A percentile compares a stretch with the other conserved stretches of the same genome.
Evolutionary conservation across 2,888 invertebrate species (phyloP).

Genomic region (Leptinotarsa rubiginosa): DNA sequence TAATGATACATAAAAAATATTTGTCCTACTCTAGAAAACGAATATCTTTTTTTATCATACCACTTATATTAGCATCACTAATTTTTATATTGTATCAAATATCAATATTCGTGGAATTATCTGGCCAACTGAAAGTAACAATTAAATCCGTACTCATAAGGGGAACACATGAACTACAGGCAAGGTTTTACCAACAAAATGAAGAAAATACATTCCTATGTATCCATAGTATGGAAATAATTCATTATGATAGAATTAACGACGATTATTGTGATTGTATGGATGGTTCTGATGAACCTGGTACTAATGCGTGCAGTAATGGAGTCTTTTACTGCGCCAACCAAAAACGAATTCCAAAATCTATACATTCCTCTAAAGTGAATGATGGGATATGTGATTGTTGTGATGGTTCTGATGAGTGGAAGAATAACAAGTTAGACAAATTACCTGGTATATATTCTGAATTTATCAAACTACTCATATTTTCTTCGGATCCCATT

Average conservation of each 20-base stretch:
- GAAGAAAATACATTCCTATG: conserved; percentile 37
- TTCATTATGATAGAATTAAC: conserved; percentile 67
- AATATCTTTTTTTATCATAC: conserved; percentile 42
- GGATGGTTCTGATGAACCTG: conserved; percentile 90
- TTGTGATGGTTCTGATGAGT: conserved; percentile 91
- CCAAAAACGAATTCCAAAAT: conserved; percentile 63
- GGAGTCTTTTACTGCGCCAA: conserved; percentile 92
- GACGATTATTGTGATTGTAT: conserved; percentile 96
- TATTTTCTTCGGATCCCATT: not conserved
- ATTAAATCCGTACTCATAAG: conserved; percentile 28
- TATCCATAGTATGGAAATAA: conserved; percentile 39
- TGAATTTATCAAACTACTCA: not conserved
- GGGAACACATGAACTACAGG: conserved; percentile 40
- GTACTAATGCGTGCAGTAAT: conserved; percentile 93
- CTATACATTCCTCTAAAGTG: conserved; percentile 82
- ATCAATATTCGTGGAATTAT: conserved; percentile 38
- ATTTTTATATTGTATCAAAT: conserved; percentile 43
- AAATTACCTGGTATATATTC: conserved; percentile 23
- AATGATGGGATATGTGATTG: conserved; percentile 97
- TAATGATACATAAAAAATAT: conserved; percentile 39
- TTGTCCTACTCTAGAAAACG: conserved; percentile 35
- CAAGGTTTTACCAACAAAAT: conserved; percentile 37
- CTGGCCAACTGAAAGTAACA: conserved; percentile 29
- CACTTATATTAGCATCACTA: conserved; percentile 32
- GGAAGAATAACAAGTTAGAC: conserved; percentile 25